phyloP scores from a whole-genome alignment of 2,113 vertebrate species.

The Onychostruthus taczanowskii region DNA sequence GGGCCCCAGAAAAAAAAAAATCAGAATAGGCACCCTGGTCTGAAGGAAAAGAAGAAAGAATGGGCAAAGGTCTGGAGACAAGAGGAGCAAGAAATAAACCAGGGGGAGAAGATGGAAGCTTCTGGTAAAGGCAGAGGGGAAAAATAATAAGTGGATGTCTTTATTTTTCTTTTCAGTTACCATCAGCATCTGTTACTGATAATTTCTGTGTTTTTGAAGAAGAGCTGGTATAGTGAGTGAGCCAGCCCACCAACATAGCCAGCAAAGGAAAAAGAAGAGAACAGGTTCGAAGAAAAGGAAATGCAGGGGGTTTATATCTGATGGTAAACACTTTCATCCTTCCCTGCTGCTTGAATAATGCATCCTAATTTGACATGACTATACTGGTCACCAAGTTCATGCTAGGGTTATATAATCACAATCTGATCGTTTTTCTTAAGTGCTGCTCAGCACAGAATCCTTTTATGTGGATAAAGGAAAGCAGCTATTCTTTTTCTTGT shows the following conservation, averaged over 20 bases:
- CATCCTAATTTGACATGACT: slow-evolving; percentile 61
- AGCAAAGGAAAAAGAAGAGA: slow-evolving; percentile 6
- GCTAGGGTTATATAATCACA: slow-evolving; percentile 59
- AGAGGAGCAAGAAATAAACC: background rate
- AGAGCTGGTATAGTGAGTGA: slow-evolving; percentile 23
- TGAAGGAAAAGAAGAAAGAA: background rate
- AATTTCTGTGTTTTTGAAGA: slow-evolving; percentile 47
- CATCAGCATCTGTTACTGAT: slow-evolving; percentile 45
- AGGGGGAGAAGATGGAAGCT: background rate
- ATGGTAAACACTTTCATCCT: slow-evolving; percentile 56
- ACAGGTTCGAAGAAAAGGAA: slow-evolving; percentile 49
- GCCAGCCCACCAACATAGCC: slow-evolving; percentile 50
- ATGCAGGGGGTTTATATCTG: slow-evolving; percentile 13
- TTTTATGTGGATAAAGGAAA: slow-evolving; percentile 62
- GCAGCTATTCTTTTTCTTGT: slow-evolving; percentile 58
- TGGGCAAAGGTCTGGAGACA: rapidly evolving
- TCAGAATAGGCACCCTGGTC: background rate
- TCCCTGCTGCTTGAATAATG: slow-evolving; percentile 57
- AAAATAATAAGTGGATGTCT: background rate
- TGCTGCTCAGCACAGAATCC: slow-evolving; percentile 29
- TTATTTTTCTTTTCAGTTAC: background rate
- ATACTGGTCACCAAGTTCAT: slow-evolving; percentile 58
- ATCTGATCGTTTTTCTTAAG: slow-evolving; percentile 57
- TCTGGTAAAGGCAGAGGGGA: background rate
- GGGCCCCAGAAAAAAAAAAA: background rate